phyloP scores from a whole-genome alignment of 37 sponge, comb jelly and placozoan genomes.

The Oscarella lobularis region DNA sequence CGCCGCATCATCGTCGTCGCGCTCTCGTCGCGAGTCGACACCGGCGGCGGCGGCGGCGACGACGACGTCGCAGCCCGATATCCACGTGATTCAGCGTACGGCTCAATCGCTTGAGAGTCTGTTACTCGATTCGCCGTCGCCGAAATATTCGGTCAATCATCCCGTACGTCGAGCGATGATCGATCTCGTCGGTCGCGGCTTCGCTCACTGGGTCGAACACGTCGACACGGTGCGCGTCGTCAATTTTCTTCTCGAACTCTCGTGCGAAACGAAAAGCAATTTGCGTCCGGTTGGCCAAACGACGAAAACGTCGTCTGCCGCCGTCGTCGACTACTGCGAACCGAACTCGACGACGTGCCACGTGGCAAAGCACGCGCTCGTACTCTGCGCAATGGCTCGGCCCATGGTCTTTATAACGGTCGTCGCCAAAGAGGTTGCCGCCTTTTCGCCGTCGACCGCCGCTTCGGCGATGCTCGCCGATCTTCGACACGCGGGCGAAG shows the following conservation, averaged over 20 bases:
- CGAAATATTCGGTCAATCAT: slow-evolving; percentile 28
- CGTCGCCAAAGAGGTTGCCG: slow-evolving; percentile 66
- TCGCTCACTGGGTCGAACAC: slow-evolving; percentile 73
- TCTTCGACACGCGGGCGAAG: background rate
- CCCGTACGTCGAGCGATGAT: slow-evolving; percentile 61
- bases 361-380: slow-evolving; percentile 54
- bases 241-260: slow-evolving; percentile 5
- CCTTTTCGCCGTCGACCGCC: slow-evolving; percentile 7
- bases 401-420: slow-evolving; percentile 53
- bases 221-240: slow-evolving; percentile 46
- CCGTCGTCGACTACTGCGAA: background rate
- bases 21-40: no score
- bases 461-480: background rate
- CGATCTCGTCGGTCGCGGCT: slow-evolving; percentile 79
- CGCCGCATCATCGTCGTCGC: no score
- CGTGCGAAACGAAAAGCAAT: background rate
- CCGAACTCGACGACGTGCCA: slow-evolving; percentile 7
- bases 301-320: background rate
- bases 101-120: slow-evolving; percentile 50
- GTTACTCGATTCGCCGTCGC: slow-evolving; percentile 38
- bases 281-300: background rate
- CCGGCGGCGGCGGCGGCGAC: no score
- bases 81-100: slow-evolving; percentile 19
- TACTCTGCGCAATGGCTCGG: slow-evolving; percentile 35
- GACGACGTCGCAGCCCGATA: background rate